Evolutionary conservation across 2,113 vertebrate species (phyloP).

Genomic region (Trochalopteron elliotii): DNA sequence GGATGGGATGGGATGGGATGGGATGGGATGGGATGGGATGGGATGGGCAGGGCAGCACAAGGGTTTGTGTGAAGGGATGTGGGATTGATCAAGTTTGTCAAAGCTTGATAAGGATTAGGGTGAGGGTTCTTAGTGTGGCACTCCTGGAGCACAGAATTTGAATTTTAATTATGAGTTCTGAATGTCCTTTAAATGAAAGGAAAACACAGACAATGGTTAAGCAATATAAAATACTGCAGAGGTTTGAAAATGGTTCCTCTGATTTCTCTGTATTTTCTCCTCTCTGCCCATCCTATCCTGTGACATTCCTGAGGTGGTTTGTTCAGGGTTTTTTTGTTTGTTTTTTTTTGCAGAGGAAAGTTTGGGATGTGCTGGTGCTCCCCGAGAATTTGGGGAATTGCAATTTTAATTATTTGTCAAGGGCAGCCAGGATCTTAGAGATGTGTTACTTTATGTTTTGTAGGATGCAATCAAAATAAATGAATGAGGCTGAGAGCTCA

Average conservation of each 20-base stretch:
- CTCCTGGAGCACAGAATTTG: neutral
- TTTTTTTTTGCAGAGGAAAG: neutral
- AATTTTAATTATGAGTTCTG: neutral
- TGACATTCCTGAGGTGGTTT: neutral
- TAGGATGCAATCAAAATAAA: neutral
- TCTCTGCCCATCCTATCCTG: rapidly evolving
- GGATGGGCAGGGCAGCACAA: neutral
- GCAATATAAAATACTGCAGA: rapidly evolving
- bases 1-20: too few species aligned
- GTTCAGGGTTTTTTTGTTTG: neutral
- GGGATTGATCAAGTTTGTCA: neutral
- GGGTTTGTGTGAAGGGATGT: neutral
- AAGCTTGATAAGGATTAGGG: rapidly evolving
- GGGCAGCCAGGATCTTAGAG: neutral
- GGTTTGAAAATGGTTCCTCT: neutral
- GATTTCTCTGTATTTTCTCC: neutral
- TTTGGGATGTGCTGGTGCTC: neutral
- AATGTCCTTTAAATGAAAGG: neutral
- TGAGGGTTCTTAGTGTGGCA: neutral
- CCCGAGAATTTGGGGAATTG: neutral
- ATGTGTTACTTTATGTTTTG: neutral
- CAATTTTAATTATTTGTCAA: constrained; percentile 29
- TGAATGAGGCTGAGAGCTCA: constrained; percentile 1
- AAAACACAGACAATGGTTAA: rapidly evolving
- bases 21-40: too few species aligned